Conservation (phyloP, 35 echinoderm and acorn worm genomes). For the Apostichopus parvimensis region DNA sequence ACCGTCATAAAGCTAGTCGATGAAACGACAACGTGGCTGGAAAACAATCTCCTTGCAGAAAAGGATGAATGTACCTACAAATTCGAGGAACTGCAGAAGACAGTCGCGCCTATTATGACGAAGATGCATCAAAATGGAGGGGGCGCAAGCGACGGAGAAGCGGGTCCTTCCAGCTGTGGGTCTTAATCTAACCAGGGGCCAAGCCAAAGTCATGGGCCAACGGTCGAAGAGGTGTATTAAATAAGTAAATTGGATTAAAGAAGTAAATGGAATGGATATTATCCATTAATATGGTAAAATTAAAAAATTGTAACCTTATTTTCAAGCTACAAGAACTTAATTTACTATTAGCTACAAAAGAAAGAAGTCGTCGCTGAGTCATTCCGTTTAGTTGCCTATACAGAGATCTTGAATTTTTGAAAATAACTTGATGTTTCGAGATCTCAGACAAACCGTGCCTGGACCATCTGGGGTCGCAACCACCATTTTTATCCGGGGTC, state of each 20-base stretch:
- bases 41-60: slow-evolving; percentile 12
- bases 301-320: too few relatives aligned
- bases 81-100: slow-evolving; percentile 59
- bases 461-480: too few relatives aligned
- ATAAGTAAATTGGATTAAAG: neutral
- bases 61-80: slow-evolving; percentile 54
- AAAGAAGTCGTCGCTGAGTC: too few relatives aligned
- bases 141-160: neutral
- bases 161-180: neutral
- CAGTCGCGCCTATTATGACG: slow-evolving; percentile 35
- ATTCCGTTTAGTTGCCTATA: too few relatives aligned
- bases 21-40: slow-evolving; percentile 51
- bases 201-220: neutral
- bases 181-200: neutral
- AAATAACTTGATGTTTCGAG: too few relatives aligned
- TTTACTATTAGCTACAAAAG: too few relatives aligned
- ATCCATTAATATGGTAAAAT: too few relatives aligned
- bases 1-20: slow-evolving; percentile 46
- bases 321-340: too few relatives aligned
- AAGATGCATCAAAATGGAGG: slow-evolving; percentile 39
- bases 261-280: neutral
- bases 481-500: too few relatives aligned
- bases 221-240: slow-evolving; percentile 24
- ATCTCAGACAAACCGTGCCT: too few relatives aligned
- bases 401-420: too few relatives aligned